Conservation (phyloP, 2,888 invertebrate species). For the Notodonta dromedarius region DNA sequence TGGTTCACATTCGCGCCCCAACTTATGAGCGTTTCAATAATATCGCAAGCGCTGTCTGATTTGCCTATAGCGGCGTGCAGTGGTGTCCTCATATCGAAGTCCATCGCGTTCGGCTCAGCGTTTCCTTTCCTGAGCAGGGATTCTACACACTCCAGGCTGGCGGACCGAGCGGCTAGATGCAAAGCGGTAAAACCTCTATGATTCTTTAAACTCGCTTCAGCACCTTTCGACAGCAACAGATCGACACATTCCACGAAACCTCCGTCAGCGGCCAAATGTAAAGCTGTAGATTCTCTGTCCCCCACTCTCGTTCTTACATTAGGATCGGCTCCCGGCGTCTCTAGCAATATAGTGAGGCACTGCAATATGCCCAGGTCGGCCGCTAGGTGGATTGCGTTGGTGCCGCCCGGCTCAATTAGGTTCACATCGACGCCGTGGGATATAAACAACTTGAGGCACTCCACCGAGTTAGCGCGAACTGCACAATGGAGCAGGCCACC, state of each 20-base stretch:
- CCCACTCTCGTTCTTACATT: slow-evolving; percentile 88
- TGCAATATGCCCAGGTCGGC: slow-evolving; percentile 91
- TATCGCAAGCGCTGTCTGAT: slow-evolving; percentile 91
- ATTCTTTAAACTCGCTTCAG: slow-evolving; percentile 89
- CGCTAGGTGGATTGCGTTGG: slow-evolving; percentile 91
- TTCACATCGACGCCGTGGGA: slow-evolving; percentile 90
- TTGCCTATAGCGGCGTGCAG: slow-evolving; percentile 94
- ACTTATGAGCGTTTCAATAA: slow-evolving; percentile 90
- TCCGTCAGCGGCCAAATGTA: slow-evolving; percentile 95
- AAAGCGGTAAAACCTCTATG: slow-evolving; percentile 93
- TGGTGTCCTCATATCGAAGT: slow-evolving; percentile 92
- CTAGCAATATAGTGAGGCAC: slow-evolving; percentile 89
- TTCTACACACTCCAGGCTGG: slow-evolving; percentile 92
- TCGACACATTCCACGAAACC: slow-evolving; percentile 93
- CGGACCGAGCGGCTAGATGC: slow-evolving; percentile 92
- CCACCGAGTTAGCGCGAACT: slow-evolving; percentile 92
- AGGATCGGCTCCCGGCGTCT: slow-evolving; percentile 88
- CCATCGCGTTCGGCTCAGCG: slow-evolving; percentile 91
- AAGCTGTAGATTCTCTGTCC: slow-evolving; percentile 90
- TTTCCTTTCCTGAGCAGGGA: slow-evolving; percentile 89
- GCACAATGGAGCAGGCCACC: slow-evolving; percentile 94
- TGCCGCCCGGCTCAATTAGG: slow-evolving; percentile 89
- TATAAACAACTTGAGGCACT: slow-evolving; percentile 90
- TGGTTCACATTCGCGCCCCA: slow-evolving; percentile 93
- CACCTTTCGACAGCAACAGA: slow-evolving; percentile 88